phyloP scores from a whole-genome alignment of 2,797 vertebrate genomes.

The Eidolon dupreanum region DNA sequence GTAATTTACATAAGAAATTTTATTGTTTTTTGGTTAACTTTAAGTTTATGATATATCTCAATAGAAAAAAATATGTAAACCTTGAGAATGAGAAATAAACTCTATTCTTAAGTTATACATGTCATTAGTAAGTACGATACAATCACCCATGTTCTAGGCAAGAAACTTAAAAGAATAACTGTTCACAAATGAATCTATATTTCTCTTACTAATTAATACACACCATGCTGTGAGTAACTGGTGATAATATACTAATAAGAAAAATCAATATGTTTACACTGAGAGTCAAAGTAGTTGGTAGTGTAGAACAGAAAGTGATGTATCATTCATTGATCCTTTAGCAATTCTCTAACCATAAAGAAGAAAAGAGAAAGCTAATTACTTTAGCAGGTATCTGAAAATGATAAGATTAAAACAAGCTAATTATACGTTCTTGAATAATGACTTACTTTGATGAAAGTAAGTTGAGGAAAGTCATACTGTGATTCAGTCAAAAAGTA shows the following conservation, averaged over 20 bases:
- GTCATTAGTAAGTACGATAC: constrained; percentile 65
- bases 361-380: constrained; percentile 86
- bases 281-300: constrained; percentile 85
- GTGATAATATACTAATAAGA: constrained; percentile 86
- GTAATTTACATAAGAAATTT: background rate
- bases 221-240: constrained; percentile 85
- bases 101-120: constrained; percentile 64
- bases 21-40: background rate
- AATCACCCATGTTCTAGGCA: constrained; percentile 66
- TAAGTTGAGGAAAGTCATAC: constrained; percentile 79
- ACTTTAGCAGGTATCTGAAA: constrained; percentile 85
- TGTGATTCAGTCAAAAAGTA: constrained; percentile 72
- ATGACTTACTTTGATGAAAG: constrained; percentile 86
- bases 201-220: constrained; percentile 87
- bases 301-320: constrained; percentile 82
- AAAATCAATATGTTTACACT: constrained; percentile 89
- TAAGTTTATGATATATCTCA: background rate
- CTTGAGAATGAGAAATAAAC: constrained; percentile 9
- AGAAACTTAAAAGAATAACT: constrained; percentile 81
- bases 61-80: constrained; percentile 52
- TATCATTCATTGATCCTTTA: constrained; percentile 85
- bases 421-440: constrained; percentile 86
- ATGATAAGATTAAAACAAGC: constrained; percentile 87
- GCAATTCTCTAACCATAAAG: constrained; percentile 85
- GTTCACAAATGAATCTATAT: constrained; percentile 83